Evolutionary conservation across 2,797 vertebrate species (phyloP), one percentile per base, ranked within the genome.

Genomic region (Xenentodon cancila): DNA sequence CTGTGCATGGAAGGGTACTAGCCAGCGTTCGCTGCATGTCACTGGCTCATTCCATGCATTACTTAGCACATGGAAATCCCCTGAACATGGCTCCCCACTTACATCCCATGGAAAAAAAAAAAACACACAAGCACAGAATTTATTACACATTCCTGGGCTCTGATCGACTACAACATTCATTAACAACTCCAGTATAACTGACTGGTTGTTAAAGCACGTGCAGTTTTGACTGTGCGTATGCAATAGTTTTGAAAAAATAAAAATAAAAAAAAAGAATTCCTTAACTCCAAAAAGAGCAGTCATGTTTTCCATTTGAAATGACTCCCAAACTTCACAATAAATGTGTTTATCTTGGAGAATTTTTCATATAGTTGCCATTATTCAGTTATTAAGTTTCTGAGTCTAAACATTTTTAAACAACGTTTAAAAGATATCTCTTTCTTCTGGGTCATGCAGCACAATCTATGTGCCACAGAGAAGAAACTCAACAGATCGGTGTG

Each of bases 1-100:
- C 66, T 71, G 68, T 76, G 86, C 68, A 56, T 70, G 82, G 56
- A 67, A 67, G 76, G 68, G 74, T 66, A 75, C 80, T 78, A 83
- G 81, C 79, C 78, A 70, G 68, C 64, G 64, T 65, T 60, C 53
- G 55, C 75, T 65, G 74, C 50, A 27, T 72, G 82, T 81, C 76
- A 68, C 76, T 73, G 72, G 76, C 81, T 91, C 85, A 87, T 88
- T 91, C 84, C 80, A 84, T 60, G 84, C 71, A 73, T 89, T 90
- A 80, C 87, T 91, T 79, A 79, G 78, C 82, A 84, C 80, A 61
- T 84, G 91, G 90, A 91, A 92, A 91, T 89, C 89, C 91, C 86
- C 87, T 64, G 59, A 86, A 85, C 79, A 79, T 72, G 73, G 66
- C 71, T 70, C 58, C 71, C 74, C 37, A 37, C 73, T 81, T 55